Conservation (phyloP, 2,113 vertebrate genomes). For the Podocnemis expansa region DNA sequence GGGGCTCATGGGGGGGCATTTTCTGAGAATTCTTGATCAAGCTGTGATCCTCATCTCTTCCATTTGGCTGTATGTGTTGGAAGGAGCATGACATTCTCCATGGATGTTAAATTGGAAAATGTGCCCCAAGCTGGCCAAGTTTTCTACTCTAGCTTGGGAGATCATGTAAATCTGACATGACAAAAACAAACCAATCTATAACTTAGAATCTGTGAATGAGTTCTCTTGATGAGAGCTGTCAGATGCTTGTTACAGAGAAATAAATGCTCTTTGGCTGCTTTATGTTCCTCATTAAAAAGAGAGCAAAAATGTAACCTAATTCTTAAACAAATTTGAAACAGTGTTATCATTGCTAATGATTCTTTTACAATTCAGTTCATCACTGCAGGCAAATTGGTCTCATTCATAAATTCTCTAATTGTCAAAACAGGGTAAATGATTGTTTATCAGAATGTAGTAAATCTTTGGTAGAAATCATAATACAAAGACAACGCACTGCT, state of each 20-base stretch:
- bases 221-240: slow-evolving; percentile 81
- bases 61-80: slow-evolving; percentile 23
- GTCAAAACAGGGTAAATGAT: slow-evolving; percentile 85
- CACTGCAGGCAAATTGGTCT: slow-evolving; percentile 74
- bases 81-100: not conserved
- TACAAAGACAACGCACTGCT: slow-evolving; percentile 65
- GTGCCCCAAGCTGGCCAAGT: not conserved
- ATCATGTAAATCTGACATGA: slow-evolving; percentile 37
- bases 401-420: slow-evolving; percentile 78
- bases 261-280: slow-evolving; percentile 74
- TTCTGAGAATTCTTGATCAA: not conserved
- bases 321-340: slow-evolving; percentile 75
- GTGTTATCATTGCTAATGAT: slow-evolving; percentile 82
- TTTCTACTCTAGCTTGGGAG: slow-evolving; percentile 33
- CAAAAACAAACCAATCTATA: slow-evolving; percentile 45
- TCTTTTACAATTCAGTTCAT: slow-evolving; percentile 77
- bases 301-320: slow-evolving; percentile 76
- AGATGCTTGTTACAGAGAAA: slow-evolving; percentile 78
- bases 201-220: slow-evolving; percentile 52
- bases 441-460: slow-evolving; percentile 78
- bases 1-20: not conserved
- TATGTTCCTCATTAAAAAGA: slow-evolving; percentile 77
- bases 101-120: slow-evolving; percentile 41
- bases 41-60: not conserved
- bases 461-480: slow-evolving; percentile 74